Conservation (phyloP, 2,888 invertebrate species). For the Drosophila hamatofila region DNA sequence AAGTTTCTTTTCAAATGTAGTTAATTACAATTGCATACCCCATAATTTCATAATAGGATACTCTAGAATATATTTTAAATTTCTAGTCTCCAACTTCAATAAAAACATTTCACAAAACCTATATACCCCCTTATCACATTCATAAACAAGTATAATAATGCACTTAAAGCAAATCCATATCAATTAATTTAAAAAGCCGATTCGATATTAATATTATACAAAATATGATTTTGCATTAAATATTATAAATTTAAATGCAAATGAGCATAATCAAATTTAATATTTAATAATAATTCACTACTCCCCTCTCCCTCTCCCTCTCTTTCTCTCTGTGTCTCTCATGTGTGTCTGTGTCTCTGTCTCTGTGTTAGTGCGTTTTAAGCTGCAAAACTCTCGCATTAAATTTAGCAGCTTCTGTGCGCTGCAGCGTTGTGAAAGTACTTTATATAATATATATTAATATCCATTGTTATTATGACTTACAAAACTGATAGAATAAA, state of each 20-base stretch:
- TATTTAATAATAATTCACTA: constrained; percentile 12
- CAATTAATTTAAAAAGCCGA: constrained; percentile 14
- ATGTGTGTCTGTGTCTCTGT: background rate
- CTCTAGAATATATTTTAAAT: background rate
- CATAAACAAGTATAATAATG: constrained; percentile 4
- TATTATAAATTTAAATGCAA: constrained; percentile 23
- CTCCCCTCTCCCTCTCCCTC: background rate
- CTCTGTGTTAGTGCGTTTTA: background rate
- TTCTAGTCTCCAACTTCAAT: background rate
- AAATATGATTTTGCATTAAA: constrained; percentile 12
- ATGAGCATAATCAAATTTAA: constrained; percentile 31
- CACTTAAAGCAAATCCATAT: constrained; percentile 30
- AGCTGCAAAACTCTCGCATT: too few species aligned
- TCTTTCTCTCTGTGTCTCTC: background rate
- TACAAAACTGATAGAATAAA: constrained; percentile 28
- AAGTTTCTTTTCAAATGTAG: too few species aligned
- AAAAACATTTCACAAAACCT: background rate
- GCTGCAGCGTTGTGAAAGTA: background rate
- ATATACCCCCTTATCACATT: background rate
- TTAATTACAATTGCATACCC: too few species aligned
- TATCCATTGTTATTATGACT: constrained; percentile 22
- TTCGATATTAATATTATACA: constrained; percentile 1
- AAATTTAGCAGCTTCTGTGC: background rate
- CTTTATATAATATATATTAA: constrained; percentile 5
- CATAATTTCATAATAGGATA: too few species aligned